These are phyloP conservation scores for Pantala flavescens DNA, from an alignment of 1,140 invertebrate species.

Conservation along the genomic window DNA sequence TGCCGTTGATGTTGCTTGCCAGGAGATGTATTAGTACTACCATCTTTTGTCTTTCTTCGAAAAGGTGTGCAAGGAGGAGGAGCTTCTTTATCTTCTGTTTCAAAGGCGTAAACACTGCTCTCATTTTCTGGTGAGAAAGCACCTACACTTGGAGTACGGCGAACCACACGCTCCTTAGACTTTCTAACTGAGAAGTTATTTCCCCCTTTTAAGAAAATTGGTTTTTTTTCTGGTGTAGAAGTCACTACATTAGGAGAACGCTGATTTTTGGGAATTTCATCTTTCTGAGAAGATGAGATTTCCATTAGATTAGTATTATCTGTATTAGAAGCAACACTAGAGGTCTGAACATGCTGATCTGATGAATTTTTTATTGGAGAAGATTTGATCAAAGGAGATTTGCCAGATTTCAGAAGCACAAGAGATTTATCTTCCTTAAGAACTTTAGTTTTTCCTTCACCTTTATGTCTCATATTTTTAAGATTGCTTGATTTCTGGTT, in stretches of 20 bases:
- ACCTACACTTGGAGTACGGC: constrained; percentile 36
- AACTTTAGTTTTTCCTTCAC: too few species aligned
- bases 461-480: too few species aligned
- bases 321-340: neutral
- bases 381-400: too few species aligned
- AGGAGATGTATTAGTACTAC: neutral
- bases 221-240: constrained; percentile 36
- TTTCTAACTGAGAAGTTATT: constrained; percentile 39
- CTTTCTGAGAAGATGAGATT: neutral
- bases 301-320: neutral
- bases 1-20: neutral
- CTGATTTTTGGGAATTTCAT: neutral
- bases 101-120: constrained; percentile 59
- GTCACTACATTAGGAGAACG: constrained; percentile 18
- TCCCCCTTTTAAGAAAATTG: constrained; percentile 38
- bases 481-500: too few species aligned
- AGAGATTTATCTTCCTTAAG: too few species aligned
- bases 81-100: constrained; percentile 42
- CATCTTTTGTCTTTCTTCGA: constrained; percentile 30
- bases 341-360: neutral
- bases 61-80: constrained; percentile 44
- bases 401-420: too few species aligned
- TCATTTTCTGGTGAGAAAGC: constrained; percentile 60
- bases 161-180: constrained; percentile 37
- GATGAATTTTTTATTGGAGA: neutral